Evolutionary conservation across 2,888 invertebrate species (phyloP).

Genomic region (Eristalis pertinax): DNA sequence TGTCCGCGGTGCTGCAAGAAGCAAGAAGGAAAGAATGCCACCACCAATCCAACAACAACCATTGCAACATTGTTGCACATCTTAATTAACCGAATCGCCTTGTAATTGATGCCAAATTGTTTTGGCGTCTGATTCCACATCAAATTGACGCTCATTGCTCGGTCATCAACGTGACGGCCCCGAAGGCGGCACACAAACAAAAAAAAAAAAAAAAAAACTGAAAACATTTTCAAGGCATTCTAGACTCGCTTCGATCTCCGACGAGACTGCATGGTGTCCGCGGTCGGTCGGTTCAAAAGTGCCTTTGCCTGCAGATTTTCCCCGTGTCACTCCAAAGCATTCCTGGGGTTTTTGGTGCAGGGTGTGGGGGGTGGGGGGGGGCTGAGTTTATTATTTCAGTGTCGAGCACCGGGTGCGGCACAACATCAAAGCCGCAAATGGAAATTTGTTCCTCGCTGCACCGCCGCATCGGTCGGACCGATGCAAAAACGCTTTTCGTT

Average conservation of each 20-base stretch:
- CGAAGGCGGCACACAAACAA: too few relatives aligned
- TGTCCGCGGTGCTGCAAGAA: too few relatives aligned
- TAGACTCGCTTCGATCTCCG: too few relatives aligned
- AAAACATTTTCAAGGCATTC: too few relatives aligned
- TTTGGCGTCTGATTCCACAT: slow-evolving; percentile 6
- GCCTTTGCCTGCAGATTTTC: slow-evolving; percentile 20
- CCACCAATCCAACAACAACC: too few relatives aligned
- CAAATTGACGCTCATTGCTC: neutral
- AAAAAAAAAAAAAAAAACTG: too few relatives aligned
- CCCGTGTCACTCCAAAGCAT: slow-evolving; percentile 14
- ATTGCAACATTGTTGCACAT: slow-evolving; percentile 36
- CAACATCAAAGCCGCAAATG: slow-evolving; percentile 57
- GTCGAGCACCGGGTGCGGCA: too few relatives aligned
- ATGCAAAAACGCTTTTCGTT: slow-evolving; percentile 28
- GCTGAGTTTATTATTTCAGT: slow-evolving; percentile 42
- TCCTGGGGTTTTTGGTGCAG: too few relatives aligned
- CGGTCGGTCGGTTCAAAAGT: slow-evolving; percentile 12
- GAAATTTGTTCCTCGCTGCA: slow-evolving; percentile 11
- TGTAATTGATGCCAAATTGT: slow-evolving; percentile 17
- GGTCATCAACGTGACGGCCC: too few relatives aligned
- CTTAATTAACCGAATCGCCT: slow-evolving; percentile 11
- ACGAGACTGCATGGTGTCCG: slow-evolving; percentile 46
- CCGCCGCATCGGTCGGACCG: neutral
- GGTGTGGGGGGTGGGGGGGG: too few relatives aligned
- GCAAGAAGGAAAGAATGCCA: too few relatives aligned